These are phyloP conservation scores for Plutella xylostella DNA, from an alignment of 2,888 invertebrate genomes.

Conservation along the genomic window DNA sequence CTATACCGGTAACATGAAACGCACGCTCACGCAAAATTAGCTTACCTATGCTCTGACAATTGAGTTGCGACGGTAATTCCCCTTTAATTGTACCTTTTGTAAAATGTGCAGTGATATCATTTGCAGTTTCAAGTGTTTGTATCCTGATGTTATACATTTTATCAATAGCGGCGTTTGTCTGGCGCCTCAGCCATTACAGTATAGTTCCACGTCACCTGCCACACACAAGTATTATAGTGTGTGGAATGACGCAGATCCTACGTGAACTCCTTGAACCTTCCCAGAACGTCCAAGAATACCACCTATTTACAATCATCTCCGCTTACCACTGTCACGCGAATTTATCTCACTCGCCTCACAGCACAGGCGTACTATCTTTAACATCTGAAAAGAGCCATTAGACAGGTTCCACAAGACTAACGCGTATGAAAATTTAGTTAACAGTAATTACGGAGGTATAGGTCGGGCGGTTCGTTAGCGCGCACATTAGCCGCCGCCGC, in stretches of 20 bases:
- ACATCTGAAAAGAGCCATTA: not conserved
- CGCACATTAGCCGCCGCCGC: constrained; percentile 14
- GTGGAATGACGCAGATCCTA: not conserved
- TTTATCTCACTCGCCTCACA: too few species aligned
- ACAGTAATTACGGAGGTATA: not conserved
- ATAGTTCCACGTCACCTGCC: not conserved
- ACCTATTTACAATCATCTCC: too few species aligned
- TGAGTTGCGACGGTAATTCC: too few species aligned
- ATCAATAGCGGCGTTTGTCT: not conserved
- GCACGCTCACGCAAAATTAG: too few species aligned
- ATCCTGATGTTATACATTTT: not conserved
- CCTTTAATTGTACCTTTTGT: not conserved
- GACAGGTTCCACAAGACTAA: not conserved
- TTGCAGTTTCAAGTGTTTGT: constrained; percentile 1
- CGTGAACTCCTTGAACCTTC: constrained; percentile 1
- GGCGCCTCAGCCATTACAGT: not conserved
- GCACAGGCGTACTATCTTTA: not conserved
- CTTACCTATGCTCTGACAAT: too few species aligned
- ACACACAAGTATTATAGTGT: not conserved
- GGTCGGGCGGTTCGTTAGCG: constrained; percentile 41
- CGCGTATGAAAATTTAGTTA: constrained; percentile 1
- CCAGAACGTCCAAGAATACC: not conserved
- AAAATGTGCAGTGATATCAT: not conserved
- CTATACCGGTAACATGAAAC: too few species aligned
- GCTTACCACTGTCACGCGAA: too few species aligned